phyloP scores from a whole-genome alignment of 2,113 vertebrate species.

The Mormyrus lacerda region DNA sequence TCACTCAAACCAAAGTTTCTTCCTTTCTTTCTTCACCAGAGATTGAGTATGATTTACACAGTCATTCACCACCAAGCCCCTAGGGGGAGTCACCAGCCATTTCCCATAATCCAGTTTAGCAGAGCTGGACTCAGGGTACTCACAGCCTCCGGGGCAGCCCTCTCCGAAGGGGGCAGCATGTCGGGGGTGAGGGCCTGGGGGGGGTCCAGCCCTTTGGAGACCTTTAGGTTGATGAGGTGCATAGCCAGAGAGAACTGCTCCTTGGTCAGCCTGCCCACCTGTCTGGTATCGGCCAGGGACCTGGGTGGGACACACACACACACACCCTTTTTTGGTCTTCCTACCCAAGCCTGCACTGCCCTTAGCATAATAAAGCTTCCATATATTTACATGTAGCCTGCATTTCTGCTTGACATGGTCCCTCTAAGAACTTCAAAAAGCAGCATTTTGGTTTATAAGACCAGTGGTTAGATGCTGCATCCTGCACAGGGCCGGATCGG shows the following conservation, averaged over 20 bases:
- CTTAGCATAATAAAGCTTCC: not conserved
- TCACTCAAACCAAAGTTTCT: not conserved
- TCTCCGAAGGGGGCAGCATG: constrained; percentile 91
- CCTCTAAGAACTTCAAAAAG: not conserved
- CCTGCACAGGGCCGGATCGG: not conserved
- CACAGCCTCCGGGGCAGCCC: constrained; percentile 62
- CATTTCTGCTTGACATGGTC: not conserved
- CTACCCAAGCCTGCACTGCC: not conserved
- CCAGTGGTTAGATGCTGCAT: not conserved
- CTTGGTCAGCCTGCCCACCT: constrained; percentile 79
- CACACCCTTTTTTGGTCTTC: not conserved
- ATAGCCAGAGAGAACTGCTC: constrained; percentile 97
- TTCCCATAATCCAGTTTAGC: not conserved
- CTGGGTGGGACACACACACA: too few species aligned
- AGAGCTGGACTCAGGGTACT: constrained; percentile 41
- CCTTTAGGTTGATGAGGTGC: constrained; percentile 90
- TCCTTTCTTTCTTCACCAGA: not conserved
- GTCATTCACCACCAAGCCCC: not conserved
- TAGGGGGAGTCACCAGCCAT: not conserved
- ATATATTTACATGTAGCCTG: not conserved
- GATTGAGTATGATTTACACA: not conserved
- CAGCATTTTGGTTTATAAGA: not conserved
- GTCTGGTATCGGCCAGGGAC: constrained; percentile 87
- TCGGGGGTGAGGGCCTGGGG: constrained; percentile 78
- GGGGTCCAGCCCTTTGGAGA: constrained; percentile 83